Evolutionary conservation across 2,797 vertebrate species (phyloP), one percentile per base, ranked within the genome.

Genomic region (Orientallactaga sibirica): DNA sequence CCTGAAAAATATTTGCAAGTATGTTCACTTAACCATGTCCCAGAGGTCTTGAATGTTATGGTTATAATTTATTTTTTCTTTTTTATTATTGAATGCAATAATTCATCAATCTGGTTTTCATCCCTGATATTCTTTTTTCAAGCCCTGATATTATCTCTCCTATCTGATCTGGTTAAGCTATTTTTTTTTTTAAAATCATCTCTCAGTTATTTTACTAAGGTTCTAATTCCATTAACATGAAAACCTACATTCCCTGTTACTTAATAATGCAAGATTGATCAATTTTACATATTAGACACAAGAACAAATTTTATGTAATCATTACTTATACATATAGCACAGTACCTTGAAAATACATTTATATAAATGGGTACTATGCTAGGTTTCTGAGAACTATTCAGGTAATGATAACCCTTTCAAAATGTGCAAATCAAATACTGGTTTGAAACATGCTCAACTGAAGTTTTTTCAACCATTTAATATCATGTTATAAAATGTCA

Each of bases 211-310:
- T 86, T 52, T 52, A 58, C 11, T 22, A 18, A 67, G 43, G 41
- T 80, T 19, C 92, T 52, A 70, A 83, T 93, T 95, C 87, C 68
- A 95, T 10, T 93, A 48, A 61, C 11, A 88, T 77, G 16, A 6
- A 92, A 74, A 88, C 61, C 24, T 3, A 62, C 66, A 81, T 89
- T 76, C 48, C 43, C 20, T 80, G 73, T 64, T 67, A 33, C 48
- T 29, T 79, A 93, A 86, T 25, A 82, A 75, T 66, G 37, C 52
- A 86, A 93, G 89, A 77, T 15, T 83, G 75, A 96, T 92, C 20
- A 94, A 64, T 73, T 92, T n/a, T 80, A 20, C 24, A 64, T 43
- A 62, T n/a, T 33, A 79, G 52, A 88, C 74, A 86, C 52, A 79
- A 92, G 25, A 25, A 84, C 68, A 90, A 67, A 73, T 90, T 95